Evolutionary conservation across 2,797 vertebrate species (phyloP), one percentile per base, ranked within the genome.

Genomic region (Gambelia wislizenii): DNA sequence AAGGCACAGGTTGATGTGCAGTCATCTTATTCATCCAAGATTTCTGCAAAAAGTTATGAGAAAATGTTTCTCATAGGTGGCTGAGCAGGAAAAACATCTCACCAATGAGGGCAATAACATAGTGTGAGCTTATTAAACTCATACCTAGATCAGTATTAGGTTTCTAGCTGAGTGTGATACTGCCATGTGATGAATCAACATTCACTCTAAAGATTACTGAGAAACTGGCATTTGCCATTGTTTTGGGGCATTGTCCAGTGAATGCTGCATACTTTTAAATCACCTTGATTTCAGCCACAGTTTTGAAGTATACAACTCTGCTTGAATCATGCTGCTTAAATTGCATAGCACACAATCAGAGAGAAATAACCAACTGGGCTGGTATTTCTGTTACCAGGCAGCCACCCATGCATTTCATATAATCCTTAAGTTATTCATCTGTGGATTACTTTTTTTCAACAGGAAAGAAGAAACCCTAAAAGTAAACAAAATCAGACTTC

Each of bases 371-470:
- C 47, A 54, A 39, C 33, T 49, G 18, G 67, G 10, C 30, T 27
- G 56, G 25, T 59, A 30, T 20, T 0, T 54, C 18, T 84, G 72
- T 59, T 13, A 36, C 10, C 89, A 42, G 83, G 69, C 80, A 64
- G 44, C 67, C 33, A 67, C 52, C 47, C 82, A 14, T 44, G 13
- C 8, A 1, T 83, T 84, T 70, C 0, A 13, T 49, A 61, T 0
- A 14, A 0, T 0, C 64, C 0, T 64, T 27, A 20, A 25, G 1
- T 33, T 27, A 1, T 0, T 0, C 42, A 83, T 78, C 59, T 85
- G 49, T 10, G 85, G 20, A 4, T 75, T 84, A 39, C 36, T 70
- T 0, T 0, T n/a, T n/a, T n/a, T n/a, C n/a, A n/a, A n/a, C n/a
- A n/a, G n/a, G n/a, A n/a, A n/a, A n/a, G n/a, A n/a, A n/a, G n/a